Evolutionary conservation across 2,797 vertebrate genomes (phyloP).

Genomic region (Pempheris klunzingeri): DNA sequence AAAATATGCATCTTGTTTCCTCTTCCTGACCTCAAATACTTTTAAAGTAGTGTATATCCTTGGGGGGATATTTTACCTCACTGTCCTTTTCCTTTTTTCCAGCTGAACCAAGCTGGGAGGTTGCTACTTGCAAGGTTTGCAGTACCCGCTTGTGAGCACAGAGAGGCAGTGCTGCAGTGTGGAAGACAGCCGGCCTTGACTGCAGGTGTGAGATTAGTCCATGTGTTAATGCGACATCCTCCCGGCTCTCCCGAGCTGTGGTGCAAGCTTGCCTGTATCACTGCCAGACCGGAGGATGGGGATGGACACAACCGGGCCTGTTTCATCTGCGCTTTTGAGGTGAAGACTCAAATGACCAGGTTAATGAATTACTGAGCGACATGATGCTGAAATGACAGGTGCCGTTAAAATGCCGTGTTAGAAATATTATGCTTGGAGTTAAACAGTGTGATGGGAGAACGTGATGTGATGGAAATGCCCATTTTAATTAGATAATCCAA

Average conservation of each 20-base stretch:
- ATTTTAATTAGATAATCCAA: background rate
- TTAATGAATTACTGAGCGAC: background rate
- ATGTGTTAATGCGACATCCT: constrained; percentile 74
- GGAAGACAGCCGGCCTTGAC: constrained; percentile 19
- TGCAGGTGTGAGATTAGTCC: constrained; percentile 66
- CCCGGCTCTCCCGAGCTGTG: constrained; percentile 43
- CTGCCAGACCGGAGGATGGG: constrained; percentile 19
- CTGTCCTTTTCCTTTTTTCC: background rate
- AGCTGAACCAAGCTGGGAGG: background rate
- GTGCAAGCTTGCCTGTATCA: constrained; percentile 51
- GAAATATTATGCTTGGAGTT: background rate
- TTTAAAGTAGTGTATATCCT: background rate
- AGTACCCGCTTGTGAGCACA: constrained; percentile 36
- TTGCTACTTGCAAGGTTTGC: background rate
- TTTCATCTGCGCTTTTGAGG: background rate
- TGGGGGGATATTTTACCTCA: background rate
- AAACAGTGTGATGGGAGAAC: background rate
- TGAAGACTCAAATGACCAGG: background rate
- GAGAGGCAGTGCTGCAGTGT: constrained; percentile 36
- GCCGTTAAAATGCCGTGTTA: background rate
- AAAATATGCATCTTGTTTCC: background rate
- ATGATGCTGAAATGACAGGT: background rate
- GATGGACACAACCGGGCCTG: background rate
- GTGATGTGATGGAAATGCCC: background rate
- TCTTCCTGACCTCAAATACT: constrained; percentile 7